Percentiles rank a stretch among this genome's conserved stretches.
phyloP scores from a whole-genome alignment of 35 echinoderm and acorn worm genomes.

The Acanthaster planci region DNA sequence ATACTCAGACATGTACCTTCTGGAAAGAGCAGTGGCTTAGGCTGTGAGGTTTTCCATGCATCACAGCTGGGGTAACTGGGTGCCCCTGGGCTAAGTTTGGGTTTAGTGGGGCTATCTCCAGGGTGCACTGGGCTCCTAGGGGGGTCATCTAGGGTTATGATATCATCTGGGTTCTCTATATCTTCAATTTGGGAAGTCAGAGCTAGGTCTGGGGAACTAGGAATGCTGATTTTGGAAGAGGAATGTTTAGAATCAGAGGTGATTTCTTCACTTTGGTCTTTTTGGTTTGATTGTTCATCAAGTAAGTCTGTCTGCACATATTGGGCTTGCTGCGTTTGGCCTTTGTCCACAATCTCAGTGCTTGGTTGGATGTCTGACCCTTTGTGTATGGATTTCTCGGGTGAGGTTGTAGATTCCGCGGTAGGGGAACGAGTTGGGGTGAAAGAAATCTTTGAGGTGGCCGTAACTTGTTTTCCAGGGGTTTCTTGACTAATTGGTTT shows the following conservation, averaged over 20 bases:
- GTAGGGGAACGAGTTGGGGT: background rate
- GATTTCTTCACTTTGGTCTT: too few relatives aligned
- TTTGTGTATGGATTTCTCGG: background rate
- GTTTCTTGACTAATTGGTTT: background rate
- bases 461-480: background rate
- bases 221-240: too few relatives aligned
- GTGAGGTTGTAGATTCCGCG: background rate
- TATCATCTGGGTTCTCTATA: constrained; percentile 13
- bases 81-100: constrained; percentile 2
- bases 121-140: background rate
- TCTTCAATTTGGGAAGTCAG: background rate
- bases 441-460: background rate
- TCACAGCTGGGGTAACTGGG: constrained; percentile 1
- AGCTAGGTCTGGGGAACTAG: background rate
- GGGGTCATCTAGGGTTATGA: constrained; percentile 16
- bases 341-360: too few relatives aligned
- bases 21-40: background rate
- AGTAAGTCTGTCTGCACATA: too few relatives aligned
- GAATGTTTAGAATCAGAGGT: too few relatives aligned
- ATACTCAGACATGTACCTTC: background rate
- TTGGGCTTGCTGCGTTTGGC: too few relatives aligned
- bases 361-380: too few relatives aligned
- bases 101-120: background rate
- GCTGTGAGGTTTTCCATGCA: constrained; percentile 3
- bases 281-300: too few relatives aligned